Evolutionary conservation across 1,140 invertebrate genomes (phyloP).

Genomic region (Pantala flavescens): DNA sequence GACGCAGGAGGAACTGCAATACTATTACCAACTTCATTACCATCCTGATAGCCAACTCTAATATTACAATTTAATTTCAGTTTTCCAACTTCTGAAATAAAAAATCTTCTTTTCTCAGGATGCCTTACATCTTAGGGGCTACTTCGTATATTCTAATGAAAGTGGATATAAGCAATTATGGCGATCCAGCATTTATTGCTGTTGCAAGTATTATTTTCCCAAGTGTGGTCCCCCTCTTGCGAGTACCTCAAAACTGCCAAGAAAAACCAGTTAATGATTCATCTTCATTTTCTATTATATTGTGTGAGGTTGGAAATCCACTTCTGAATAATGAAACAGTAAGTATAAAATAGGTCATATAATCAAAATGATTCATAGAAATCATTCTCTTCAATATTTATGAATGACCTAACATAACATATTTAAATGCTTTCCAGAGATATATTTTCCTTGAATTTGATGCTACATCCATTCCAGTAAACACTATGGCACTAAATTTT

Average conservation of each 20-base stretch:
- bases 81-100: background rate
- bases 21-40: no score
- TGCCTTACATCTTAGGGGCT: constrained; percentile 21
- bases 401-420: background rate
- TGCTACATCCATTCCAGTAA: background rate
- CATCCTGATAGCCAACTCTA: no score
- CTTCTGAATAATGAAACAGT: constrained; percentile 17
- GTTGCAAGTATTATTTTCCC: constrained; percentile 19
- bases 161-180: constrained; percentile 21
- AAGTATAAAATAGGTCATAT: background rate
- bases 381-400: background rate
- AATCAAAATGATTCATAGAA: background rate
- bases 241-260: constrained; percentile 19
- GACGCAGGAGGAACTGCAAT: no score
- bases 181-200: constrained; percentile 24
- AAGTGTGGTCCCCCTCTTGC: constrained; percentile 16
- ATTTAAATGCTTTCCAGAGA: background rate
- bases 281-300: background rate
- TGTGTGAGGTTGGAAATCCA: constrained; percentile 14
- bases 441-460: background rate
- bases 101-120: background rate
- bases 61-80: no score
- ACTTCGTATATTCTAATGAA: constrained; percentile 18
- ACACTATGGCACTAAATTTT: background rate
- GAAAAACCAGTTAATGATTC: background rate